These are phyloP conservation scores for Bombus fervidus DNA, from an alignment of 1,140 invertebrate genomes.

Conservation along the genomic window DNA sequence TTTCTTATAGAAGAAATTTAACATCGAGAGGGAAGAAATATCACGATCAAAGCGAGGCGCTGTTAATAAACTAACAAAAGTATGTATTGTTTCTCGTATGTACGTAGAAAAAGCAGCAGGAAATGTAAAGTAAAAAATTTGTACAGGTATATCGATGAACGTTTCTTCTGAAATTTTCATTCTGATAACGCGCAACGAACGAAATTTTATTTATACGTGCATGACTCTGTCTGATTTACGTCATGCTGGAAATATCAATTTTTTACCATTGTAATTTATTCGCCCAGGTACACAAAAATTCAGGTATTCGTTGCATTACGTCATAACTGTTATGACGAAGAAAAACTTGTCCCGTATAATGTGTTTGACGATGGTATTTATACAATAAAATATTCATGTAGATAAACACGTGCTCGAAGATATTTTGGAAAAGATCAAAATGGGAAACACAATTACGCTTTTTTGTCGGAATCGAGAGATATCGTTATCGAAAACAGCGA, in stretches of 20 bases:
- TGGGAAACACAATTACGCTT: not conserved
- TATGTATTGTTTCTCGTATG: too few relatives aligned
- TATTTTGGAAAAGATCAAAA: not conserved
- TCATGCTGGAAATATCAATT: not conserved
- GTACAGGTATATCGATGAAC: not conserved
- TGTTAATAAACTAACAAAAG: too few relatives aligned
- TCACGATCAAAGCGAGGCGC: too few relatives aligned
- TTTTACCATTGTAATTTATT: not conserved
- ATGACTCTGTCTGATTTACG: not conserved
- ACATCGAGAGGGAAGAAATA: too few relatives aligned
- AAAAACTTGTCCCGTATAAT: not conserved
- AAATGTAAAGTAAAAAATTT: too few relatives aligned
- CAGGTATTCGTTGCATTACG: not conserved
- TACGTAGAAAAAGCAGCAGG: too few relatives aligned
- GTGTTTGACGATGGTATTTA: not conserved
- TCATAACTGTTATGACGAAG: not conserved
- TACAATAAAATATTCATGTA: not conserved
- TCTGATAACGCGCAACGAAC: not conserved
- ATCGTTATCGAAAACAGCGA: not conserved
- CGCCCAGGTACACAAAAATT: not conserved
- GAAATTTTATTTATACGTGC: not conserved
- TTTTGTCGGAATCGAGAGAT: not conserved
- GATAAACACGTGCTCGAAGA: not conserved
- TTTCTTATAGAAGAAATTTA: too few relatives aligned
- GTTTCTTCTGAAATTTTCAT: not conserved